Conservation (phyloP, 1,140 invertebrate species). For the Pinna nobilis region DNA sequence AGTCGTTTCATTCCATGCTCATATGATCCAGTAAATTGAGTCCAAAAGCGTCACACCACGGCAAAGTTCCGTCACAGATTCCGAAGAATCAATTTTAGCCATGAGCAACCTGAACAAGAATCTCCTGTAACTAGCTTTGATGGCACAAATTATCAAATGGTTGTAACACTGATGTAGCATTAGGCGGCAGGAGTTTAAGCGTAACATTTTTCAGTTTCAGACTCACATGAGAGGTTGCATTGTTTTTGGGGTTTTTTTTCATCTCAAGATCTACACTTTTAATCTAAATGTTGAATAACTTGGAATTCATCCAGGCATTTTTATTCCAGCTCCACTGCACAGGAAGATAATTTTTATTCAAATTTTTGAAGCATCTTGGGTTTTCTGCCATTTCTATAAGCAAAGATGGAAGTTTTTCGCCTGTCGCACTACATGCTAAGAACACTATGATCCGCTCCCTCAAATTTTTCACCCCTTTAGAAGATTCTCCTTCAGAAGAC, state of each 20-base stretch:
- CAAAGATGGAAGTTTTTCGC: slow-evolving; percentile 52
- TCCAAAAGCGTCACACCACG: no score
- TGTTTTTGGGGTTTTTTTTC: slow-evolving; percentile 38
- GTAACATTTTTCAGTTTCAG: slow-evolving; percentile 62
- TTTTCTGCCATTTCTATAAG: slow-evolving; percentile 44
- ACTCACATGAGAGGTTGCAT: slow-evolving; percentile 50
- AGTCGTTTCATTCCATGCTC: no score
- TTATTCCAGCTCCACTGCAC: slow-evolving; percentile 40
- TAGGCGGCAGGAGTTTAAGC: slow-evolving; percentile 72
- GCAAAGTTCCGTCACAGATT: no score
- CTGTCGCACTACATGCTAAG: slow-evolving; percentile 34
- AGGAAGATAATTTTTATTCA: slow-evolving; percentile 32
- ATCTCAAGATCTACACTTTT: slow-evolving; percentile 47
- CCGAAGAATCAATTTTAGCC: background rate
- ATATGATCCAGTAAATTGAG: no score
- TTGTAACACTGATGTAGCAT: slow-evolving; percentile 41
- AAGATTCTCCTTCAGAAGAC: slow-evolving; percentile 27
- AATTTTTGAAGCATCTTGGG: slow-evolving; percentile 53
- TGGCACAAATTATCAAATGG: slow-evolving; percentile 29
- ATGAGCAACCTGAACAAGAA: background rate
- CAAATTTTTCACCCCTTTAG: slow-evolving; percentile 37
- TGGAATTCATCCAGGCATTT: slow-evolving; percentile 53
- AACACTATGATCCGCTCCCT: slow-evolving; percentile 54
- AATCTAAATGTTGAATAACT: slow-evolving; percentile 64
- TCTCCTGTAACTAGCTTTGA: background rate